phyloP scores from a whole-genome alignment of 1,140 invertebrate species.

The Drosophila bocki region DNA sequence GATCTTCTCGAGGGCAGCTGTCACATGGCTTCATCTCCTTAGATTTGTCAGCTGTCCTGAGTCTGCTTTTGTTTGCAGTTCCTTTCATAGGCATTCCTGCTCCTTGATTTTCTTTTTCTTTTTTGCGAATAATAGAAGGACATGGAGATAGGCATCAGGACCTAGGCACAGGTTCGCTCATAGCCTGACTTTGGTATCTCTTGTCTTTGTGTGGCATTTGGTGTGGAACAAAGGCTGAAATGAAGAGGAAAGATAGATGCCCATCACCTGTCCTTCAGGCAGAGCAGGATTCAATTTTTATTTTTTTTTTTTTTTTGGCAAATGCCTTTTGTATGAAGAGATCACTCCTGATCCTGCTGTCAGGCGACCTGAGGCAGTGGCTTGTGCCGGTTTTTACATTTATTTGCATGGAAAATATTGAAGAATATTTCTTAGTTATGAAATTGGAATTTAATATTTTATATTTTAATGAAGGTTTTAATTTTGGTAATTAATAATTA shows the following conservation, averaged over 20 bases:
- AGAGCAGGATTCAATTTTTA: slow-evolving; percentile 17
- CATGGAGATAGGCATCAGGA: slow-evolving; percentile 64
- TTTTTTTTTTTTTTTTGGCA: slow-evolving; percentile 20
- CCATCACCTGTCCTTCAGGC: slow-evolving; percentile 69
- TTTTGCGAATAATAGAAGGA: slow-evolving; percentile 72
- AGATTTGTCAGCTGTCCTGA: slow-evolving; percentile 70
- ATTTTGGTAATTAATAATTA: background rate
- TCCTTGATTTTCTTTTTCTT: slow-evolving; percentile 8
- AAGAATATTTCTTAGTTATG: background rate
- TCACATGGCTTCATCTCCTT: slow-evolving; percentile 48
- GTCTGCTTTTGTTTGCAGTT: slow-evolving; percentile 61
- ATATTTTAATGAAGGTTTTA: background rate
- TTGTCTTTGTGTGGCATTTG: slow-evolving; percentile 51
- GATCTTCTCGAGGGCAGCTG: slow-evolving; percentile 59
- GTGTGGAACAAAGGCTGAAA: slow-evolving; percentile 29
- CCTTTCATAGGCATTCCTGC: slow-evolving; percentile 18
- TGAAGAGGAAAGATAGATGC: slow-evolving; percentile 61
- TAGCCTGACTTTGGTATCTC: slow-evolving; percentile 57
- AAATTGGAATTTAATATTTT: background rate
- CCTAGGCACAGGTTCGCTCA: slow-evolving; percentile 63
- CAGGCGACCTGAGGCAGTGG: slow-evolving; percentile 28
- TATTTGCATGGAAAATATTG: slow-evolving; percentile 2
- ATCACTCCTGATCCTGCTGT: slow-evolving; percentile 40
- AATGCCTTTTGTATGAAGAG: slow-evolving; percentile 55
- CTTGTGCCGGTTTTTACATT: slow-evolving; percentile 34